Conservation (phyloP, 1,140 invertebrate species). For the Probaryconus sp. region DNA sequence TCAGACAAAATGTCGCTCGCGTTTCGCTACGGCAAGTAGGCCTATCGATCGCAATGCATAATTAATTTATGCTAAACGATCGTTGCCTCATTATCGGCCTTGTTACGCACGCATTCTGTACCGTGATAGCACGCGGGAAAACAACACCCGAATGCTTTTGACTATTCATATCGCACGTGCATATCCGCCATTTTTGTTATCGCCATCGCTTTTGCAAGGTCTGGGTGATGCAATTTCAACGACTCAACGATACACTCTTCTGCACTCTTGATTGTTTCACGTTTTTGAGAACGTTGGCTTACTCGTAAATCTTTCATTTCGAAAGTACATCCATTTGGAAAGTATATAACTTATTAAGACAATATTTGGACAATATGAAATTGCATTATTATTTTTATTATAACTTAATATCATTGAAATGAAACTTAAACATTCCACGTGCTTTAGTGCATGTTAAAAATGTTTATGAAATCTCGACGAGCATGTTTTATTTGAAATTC, state of each 20-base stretch:
- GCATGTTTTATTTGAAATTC: too few species aligned
- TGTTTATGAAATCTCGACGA: too few species aligned
- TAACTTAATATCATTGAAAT: too few species aligned
- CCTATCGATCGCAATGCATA: constrained; percentile 68
- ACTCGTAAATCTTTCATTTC: too few species aligned
- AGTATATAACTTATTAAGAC: too few species aligned
- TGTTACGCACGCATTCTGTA: constrained; percentile 29
- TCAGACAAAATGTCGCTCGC: constrained; percentile 47
- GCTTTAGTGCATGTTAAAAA: too few species aligned
- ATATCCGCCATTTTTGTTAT: constrained; percentile 56
- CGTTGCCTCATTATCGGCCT: constrained; percentile 53
- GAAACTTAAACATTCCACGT: too few species aligned
- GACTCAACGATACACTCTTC: constrained; percentile 41
- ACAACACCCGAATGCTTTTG: constrained; percentile 59
- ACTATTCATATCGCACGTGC: constrained; percentile 60
- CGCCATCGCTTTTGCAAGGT: constrained; percentile 23
- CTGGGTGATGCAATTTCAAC: constrained; percentile 43
- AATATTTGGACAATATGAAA: too few species aligned
- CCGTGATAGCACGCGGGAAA: constrained; percentile 30
- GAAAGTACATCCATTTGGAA: too few species aligned
- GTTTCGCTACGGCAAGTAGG: constrained; percentile 57
- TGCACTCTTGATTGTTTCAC: constrained; percentile 25
- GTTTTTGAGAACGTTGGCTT: too few species aligned
- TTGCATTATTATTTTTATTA: too few species aligned
- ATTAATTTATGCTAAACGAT: constrained; percentile 73